Percentiles rank a stretch among this genome's conserved stretches.
Conservation (phyloP, 2,797 vertebrate species). For the Diplodus puntazzo region DNA sequence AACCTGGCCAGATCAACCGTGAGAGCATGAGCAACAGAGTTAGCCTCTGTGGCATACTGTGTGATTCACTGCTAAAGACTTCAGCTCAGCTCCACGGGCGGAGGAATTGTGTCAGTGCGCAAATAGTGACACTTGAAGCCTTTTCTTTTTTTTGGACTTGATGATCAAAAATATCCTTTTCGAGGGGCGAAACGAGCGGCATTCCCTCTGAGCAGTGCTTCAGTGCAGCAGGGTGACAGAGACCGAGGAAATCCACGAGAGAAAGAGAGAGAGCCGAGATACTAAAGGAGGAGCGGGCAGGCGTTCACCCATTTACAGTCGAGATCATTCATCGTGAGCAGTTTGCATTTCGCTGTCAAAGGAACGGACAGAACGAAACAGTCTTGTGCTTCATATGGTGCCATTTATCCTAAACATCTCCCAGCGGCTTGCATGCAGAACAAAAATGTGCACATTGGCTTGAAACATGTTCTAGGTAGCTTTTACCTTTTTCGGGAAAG, state of each 20-base stretch:
- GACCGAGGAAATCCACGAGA: no score
- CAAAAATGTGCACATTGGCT: no score
- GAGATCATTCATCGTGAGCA: background rate
- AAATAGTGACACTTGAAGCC: slow-evolving; percentile 21
- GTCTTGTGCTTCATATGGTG: no score
- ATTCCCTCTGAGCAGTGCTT: background rate
- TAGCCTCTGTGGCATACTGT: slow-evolving; percentile 50
- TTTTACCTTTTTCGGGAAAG: background rate
- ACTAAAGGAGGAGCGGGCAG: background rate
- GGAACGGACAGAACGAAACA: no score
- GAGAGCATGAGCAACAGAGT: slow-evolving; percentile 49
- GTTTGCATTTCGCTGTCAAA: slow-evolving; percentile 1
- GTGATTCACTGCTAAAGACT: slow-evolving; percentile 50
- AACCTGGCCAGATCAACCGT: slow-evolving; percentile 57
- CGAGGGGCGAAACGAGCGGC: background rate
- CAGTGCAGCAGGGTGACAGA: no score
- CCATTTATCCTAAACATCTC: no score
- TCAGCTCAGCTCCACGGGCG: slow-evolving; percentile 35
- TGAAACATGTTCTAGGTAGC: background rate
- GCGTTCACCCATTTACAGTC: background rate
- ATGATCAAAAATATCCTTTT: no score
- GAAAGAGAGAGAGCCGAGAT: background rate
- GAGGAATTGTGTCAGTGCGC: slow-evolving; percentile 25
- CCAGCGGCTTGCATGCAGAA: no score
- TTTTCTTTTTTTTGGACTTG: slow-evolving; percentile 20